Evolutionary conservation across 2,113 vertebrate species (phyloP), one percentile per base, ranked within the genome.

Genomic region (Cavia porcellus): DNA sequence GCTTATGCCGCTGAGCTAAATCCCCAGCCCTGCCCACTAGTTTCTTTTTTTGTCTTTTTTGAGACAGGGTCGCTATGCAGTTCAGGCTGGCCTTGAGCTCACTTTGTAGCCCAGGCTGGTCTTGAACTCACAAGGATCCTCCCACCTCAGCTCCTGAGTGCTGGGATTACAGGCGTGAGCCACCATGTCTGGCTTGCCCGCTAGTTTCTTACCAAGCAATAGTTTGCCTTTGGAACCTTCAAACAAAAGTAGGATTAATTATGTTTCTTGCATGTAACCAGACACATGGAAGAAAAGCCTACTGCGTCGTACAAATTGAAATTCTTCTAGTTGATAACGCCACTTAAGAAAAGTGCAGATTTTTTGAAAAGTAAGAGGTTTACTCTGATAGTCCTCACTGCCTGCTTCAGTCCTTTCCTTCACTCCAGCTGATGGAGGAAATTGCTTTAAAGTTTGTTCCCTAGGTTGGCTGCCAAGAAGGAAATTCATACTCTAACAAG

Each of bases 401-500:
- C 74, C 83, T 59, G 59, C 82, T 52, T 42, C 57, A 64, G 80
- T 72, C 57, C 55, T 92, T 89, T 59, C 38, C 64, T 92, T 79
- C 45, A 42, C 89, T 87, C 32, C 38, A 55, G 52, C 89, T 97
- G 80, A 70, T 97, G 1, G 42, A 79, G 59, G 88, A 74, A 95
- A 38, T 92, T 96, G 93, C 82, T 42, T 32, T 96, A 88, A 88
- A 70, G 47, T 70, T 95, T 97, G 94, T 98, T 92, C 70, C 87
- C 87, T 19, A 11, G 72, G 55, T 68, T 90, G 24, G 42, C 96
- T 97, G 97, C 97, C 96, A 96, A 96, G 90, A 91, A 93, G 93
- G 94, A 98, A 96, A 95, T 90, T 92, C 92, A 97, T 88, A 91
- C 86, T 87, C 85, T 96, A 97, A 97, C 96, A 97, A 97, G 96